Evolutionary conservation across 2,888 invertebrate species (phyloP), one percentile per base, ranked within the genome.

Genomic region (Melolontha melolontha): DNA sequence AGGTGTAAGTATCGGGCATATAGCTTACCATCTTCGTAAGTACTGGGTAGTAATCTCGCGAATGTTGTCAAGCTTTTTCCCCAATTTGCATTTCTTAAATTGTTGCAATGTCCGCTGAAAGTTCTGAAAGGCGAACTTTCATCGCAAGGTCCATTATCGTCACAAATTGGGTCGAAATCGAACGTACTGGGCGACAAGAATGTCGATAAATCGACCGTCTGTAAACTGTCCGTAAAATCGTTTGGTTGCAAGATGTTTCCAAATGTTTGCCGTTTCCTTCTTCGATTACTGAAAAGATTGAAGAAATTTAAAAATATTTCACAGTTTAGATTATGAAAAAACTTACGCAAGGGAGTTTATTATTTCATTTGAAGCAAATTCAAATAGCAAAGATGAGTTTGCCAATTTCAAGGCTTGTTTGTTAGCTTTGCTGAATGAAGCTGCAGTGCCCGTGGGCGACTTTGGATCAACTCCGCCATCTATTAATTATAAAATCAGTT

Each of bases 381-480:
- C 96, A 67, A 93, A 90, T 76, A 95, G 89, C 8, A 95, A 86
- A 0, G 96, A 96, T 0, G 93, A 91, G 77, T 96, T 96, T 8
- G 95, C 94, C 27, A 95, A 83, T 69, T 91, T 87, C 7, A 96
- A 82, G 0, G 96, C 94, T 76, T 93, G 92, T 79, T 89, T 89
- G 81, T 93, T 96, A 22, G 96, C 95, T 78, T 95, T 95, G 66
- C 94, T 94, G 83, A 96, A 95, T 0, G 95, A 94, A 0, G 95
- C 95, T 0, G 95, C 95, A 0, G 92, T 94, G 2, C 96, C 95
- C 11, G 91, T 89, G 0, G 95, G 91, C 0, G 95, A 94, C 77
- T 92, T 93, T 0, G 95, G 93, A 79, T 95, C 95, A 0, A 93
- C 92, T 74, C 92, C 92, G 71, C 92, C 91, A 79, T 89, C 93